Evolutionary conservation across 2,797 vertebrate species (phyloP).

Genomic region (Serranus cabrilla): DNA sequence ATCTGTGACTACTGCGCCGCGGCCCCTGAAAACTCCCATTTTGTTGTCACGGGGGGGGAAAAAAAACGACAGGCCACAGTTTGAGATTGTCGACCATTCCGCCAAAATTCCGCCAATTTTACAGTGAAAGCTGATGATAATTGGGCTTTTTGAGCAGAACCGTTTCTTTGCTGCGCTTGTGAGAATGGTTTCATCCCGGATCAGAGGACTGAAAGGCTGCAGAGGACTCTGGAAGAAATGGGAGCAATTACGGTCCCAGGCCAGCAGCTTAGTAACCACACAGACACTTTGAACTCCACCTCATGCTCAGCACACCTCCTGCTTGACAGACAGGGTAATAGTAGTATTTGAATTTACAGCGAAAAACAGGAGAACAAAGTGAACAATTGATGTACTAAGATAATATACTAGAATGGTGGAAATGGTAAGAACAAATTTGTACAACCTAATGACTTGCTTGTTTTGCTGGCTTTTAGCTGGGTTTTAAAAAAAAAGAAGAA

Average conservation of each 20-base stretch:
- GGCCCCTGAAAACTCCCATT: constrained; percentile 18
- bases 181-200: constrained; percentile 12
- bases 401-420: constrained; percentile 64
- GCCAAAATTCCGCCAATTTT: constrained; percentile 46
- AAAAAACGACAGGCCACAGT: constrained; percentile 16
- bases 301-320: constrained; percentile 38
- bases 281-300: constrained; percentile 35
- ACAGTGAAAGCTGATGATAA: constrained; percentile 39
- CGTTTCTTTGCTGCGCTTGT: constrained; percentile 6
- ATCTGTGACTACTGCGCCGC: constrained; percentile 30
- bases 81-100: constrained; percentile 48
- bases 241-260: constrained; percentile 27
- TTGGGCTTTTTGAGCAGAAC: constrained; percentile 35
- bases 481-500: constrained; percentile 30
- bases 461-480: constrained; percentile 50
- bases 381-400: constrained; percentile 34
- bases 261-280: constrained; percentile 38
- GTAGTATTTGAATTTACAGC: constrained; percentile 54
- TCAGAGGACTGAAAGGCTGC: constrained; percentile 12
- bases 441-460: constrained; percentile 64
- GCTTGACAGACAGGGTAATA: constrained; percentile 34
- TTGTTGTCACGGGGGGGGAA: constrained; percentile 13
- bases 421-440: constrained; percentile 66
- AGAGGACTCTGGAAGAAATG: constrained; percentile 27
- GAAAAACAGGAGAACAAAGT: constrained; percentile 38